Conservation (phyloP, 1,140 invertebrate species). For the Lysiphlebus fabarum region DNA sequence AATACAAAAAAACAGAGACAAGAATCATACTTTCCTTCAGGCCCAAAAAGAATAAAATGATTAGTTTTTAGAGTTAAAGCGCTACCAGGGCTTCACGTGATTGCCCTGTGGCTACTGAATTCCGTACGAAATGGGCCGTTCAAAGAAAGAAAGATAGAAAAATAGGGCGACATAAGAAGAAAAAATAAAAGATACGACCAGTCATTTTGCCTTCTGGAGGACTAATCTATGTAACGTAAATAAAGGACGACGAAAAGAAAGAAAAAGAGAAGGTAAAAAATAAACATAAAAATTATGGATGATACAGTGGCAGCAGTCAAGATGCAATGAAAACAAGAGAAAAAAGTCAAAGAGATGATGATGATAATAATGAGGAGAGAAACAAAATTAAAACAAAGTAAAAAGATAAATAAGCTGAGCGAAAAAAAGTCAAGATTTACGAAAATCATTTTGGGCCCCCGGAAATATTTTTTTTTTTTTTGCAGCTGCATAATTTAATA, state of each 20-base stretch:
- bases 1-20: slow-evolving; percentile 21
- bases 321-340: slow-evolving; percentile 13
- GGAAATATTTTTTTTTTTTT: slow-evolving; percentile 19
- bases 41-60: slow-evolving; percentile 41
- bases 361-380: slow-evolving; percentile 3
- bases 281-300: slow-evolving; percentile 2
- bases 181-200: slow-evolving; percentile 10
- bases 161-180: neutral
- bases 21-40: slow-evolving; percentile 5
- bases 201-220: slow-evolving; percentile 11
- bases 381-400: slow-evolving; percentile 9
- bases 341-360: slow-evolving; percentile 15
- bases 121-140: slow-evolving; percentile 37
- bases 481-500: slow-evolving; percentile 11
- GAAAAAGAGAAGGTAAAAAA: slow-evolving; percentile 23
- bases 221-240: neutral
- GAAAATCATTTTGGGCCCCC: slow-evolving; percentile 14
- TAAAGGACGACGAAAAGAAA: neutral
- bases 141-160: neutral
- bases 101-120: slow-evolving; percentile 48
- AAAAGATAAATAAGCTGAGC: slow-evolving; percentile 10
- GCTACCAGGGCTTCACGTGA: slow-evolving; percentile 44
- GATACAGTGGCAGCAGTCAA: slow-evolving; percentile 2
- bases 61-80: slow-evolving; percentile 39
- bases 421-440: slow-evolving; percentile 1